Evolutionary conservation across 2,797 vertebrate species (phyloP).

Genomic region (Hafferia zeledoni): DNA sequence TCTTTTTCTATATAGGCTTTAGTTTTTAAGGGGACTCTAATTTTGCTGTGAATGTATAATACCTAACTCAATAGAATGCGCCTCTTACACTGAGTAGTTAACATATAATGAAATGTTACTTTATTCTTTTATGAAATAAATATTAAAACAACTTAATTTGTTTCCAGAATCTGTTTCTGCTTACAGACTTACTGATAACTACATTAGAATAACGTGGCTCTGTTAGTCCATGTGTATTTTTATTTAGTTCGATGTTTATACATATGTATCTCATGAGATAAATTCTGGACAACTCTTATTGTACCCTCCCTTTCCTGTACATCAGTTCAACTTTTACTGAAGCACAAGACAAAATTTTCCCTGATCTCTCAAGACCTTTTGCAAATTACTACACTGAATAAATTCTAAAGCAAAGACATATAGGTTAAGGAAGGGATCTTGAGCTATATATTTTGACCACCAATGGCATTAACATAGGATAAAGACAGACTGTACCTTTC

Average conservation of each 20-base stretch:
- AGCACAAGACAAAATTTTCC: neutral
- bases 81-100: neutral
- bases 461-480: neutral
- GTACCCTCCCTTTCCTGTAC: conserved; percentile 60
- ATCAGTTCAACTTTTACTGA: conserved; percentile 14
- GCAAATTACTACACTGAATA: neutral
- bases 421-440: neutral
- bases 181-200: neutral
- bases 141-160: neutral
- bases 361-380: neutral
- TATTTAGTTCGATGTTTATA: conserved; percentile 54
- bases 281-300: conserved; percentile 42
- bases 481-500: neutral
- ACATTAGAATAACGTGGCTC: neutral
- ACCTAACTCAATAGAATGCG: neutral
- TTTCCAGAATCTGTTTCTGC: conserved; percentile 4
- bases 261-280: conserved; percentile 45
- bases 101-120: neutral
- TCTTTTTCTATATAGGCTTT: neutral
- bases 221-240: conserved; percentile 7
- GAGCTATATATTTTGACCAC: neutral
- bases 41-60: neutral
- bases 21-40: neutral
- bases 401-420: neutral
- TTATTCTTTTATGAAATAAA: neutral